Conservation (phyloP, 2,113 vertebrate species). For the Vireo altiloquus region DNA sequence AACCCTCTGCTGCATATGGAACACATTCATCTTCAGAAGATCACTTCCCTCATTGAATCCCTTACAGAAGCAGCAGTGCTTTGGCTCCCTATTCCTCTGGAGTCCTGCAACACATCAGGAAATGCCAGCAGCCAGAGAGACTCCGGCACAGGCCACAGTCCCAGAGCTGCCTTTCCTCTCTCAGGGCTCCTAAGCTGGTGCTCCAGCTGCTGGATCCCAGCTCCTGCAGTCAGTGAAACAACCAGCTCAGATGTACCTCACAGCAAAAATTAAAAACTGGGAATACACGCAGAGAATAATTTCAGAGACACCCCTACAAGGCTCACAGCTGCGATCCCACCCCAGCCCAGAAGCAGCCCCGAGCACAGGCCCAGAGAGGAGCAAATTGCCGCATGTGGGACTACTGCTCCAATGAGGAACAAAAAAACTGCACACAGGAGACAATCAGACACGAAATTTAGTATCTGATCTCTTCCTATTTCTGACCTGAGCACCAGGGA, state of each 20-base stretch:
- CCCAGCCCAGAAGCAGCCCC: not conserved
- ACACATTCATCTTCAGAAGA: not conserved
- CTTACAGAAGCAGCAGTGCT: not conserved
- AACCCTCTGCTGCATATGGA: not conserved
- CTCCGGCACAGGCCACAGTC: accelerated
- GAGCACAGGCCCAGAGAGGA: not conserved
- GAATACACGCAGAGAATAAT: not conserved
- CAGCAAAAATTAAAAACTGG: not conserved
- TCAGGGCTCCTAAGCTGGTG: not conserved
- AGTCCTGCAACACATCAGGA: not conserved
- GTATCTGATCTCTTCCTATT: not conserved
- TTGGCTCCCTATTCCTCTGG: not conserved
- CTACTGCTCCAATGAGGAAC: not conserved
- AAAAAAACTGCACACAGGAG: not conserved
- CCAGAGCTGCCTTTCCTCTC: not conserved
- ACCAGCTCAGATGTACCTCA: not conserved
- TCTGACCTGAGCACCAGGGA: not conserved
- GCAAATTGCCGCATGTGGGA: not conserved
- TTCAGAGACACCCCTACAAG: not conserved
- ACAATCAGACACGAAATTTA: not conserved
- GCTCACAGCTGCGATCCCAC: accelerated
- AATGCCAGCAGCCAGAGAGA: not conserved
- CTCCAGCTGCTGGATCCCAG: not conserved
- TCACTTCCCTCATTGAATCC: not conserved
- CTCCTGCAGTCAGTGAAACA: not conserved